Percentiles rank a stretch among this genome's conserved stretches.
Evolutionary conservation across 2,888 invertebrate genomes (phyloP).

Genomic region (Strigamia crassipes): DNA sequence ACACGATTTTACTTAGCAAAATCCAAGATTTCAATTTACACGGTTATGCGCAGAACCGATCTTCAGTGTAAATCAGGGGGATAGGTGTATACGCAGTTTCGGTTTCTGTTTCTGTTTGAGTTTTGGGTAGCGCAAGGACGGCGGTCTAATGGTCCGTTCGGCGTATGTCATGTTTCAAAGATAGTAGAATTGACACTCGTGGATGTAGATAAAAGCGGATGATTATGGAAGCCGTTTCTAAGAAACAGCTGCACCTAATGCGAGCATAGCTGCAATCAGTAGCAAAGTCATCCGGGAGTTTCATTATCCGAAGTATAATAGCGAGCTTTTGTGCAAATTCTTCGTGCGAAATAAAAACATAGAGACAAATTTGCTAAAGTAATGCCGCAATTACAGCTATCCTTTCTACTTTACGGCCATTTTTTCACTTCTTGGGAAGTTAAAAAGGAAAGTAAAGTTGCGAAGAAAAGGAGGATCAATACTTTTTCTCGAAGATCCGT

Average conservation of each 20-base stretch:
- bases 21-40: too few species aligned
- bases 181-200: neutral
- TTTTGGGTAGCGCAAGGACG: too few species aligned
- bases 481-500: neutral
- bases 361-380: too few species aligned
- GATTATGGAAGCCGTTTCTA: neutral
- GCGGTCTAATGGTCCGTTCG: too few species aligned
- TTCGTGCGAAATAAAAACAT: too few species aligned
- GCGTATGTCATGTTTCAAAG: too few species aligned
- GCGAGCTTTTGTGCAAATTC: neutral
- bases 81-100: too few species aligned
- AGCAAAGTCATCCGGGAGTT: neutral
- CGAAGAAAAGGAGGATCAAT: neutral
- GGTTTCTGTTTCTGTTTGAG: too few species aligned
- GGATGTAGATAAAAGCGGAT: neutral
- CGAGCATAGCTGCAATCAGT: neutral
- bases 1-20: too few species aligned
- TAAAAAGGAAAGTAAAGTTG: neutral
- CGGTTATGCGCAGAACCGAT: too few species aligned
- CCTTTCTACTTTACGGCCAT: neutral
- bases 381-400: too few species aligned
- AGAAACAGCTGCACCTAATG: neutral
- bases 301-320: neutral
- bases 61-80: too few species aligned
- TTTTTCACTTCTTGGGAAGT: neutral